Percentiles rank a stretch among this genome's conserved stretches.
These are phyloP conservation scores for Allygus modestus DNA, from an alignment of 2,888 invertebrate genomes.

Conservation along the genomic window DNA sequence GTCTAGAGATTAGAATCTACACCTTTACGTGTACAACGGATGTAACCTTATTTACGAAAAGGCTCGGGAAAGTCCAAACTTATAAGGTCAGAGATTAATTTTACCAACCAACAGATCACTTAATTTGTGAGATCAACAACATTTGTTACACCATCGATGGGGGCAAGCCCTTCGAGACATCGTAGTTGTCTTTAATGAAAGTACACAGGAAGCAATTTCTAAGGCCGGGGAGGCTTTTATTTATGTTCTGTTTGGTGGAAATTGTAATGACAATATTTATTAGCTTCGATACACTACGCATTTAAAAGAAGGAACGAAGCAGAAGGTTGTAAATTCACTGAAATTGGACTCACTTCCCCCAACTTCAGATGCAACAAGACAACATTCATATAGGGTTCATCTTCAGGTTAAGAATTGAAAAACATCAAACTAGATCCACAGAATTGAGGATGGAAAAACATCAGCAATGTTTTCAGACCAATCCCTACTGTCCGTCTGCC, in stretches of 20 bases:
- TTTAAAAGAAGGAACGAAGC: neutral
- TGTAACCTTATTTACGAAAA: too few species aligned
- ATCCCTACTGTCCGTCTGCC: neutral
- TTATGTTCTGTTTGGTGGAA: neutral
- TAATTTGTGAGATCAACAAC: too few species aligned
- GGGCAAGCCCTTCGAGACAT: too few species aligned
- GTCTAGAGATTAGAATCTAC: too few species aligned
- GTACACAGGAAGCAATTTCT: neutral
- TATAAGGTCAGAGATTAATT: too few species aligned
- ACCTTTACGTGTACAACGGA: too few species aligned
- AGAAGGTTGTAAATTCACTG: neutral
- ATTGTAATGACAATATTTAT: neutral
- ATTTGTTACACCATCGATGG: too few species aligned
- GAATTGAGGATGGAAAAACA: neutral
- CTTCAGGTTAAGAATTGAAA: neutral
- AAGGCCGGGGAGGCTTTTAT: neutral
- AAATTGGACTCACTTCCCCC: neutral
- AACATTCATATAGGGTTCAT: neutral
- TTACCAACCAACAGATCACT: too few species aligned
- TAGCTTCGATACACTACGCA: neutral
- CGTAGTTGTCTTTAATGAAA: neutral
- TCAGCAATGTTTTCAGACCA: neutral
- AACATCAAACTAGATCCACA: neutral
- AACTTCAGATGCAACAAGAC: neutral
- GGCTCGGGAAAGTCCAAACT: too few species aligned